These are phyloP conservation scores for Sylvia borin DNA, from an alignment of 2,797 vertebrate genomes.

Conservation along the genomic window DNA sequence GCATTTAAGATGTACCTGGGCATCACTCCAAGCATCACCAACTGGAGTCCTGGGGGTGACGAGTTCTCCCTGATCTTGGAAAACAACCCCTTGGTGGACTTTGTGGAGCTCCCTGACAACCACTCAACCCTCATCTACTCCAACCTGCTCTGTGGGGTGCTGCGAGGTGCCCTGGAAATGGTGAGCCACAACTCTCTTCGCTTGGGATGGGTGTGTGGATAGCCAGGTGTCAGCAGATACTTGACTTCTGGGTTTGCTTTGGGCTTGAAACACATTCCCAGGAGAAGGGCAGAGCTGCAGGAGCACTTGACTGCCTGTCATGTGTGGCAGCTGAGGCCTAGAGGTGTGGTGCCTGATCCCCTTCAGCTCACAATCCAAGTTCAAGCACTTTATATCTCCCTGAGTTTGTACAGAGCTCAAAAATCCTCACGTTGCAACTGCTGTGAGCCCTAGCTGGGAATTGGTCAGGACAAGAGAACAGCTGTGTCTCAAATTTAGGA, in stretches of 20 bases:
- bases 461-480: background rate
- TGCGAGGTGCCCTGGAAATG: slow-evolving; percentile 97
- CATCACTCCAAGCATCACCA: slow-evolving; percentile 95
- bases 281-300: background rate
- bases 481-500: background rate
- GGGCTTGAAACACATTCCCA: background rate
- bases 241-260: background rate
- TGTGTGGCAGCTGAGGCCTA: background rate
- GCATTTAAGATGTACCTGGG: slow-evolving; percentile 99
- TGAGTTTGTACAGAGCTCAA: background rate
- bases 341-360: background rate
- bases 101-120: slow-evolving; percentile 97
- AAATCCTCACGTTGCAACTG: background rate
- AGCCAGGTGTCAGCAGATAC: background rate
- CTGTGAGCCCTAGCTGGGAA: background rate
- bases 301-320: background rate
- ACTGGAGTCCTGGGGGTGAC: slow-evolving; percentile 97
- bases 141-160: slow-evolving; percentile 92
- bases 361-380: background rate
- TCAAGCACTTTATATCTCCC: background rate
- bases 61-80: slow-evolving; percentile 98
- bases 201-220: background rate
- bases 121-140: slow-evolving; percentile 96
- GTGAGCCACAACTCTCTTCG: slow-evolving; percentile 74
- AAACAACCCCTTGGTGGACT: slow-evolving; percentile 97